Base-by-base conservation (phyloP, 2,113 vertebrate genomes). In the Sinocyclocheilus maitianheensis region DNA sequence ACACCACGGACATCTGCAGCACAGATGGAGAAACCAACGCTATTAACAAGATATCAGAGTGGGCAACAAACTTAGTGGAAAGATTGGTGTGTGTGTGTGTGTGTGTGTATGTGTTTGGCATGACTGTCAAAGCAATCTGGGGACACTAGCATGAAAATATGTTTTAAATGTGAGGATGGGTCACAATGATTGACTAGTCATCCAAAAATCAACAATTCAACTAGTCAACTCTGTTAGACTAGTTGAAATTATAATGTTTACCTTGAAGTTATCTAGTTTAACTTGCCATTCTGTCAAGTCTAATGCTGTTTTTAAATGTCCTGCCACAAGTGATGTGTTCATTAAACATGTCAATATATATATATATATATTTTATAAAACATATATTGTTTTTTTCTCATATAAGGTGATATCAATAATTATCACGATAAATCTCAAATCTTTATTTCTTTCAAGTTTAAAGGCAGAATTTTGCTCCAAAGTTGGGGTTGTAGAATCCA, bases 1-100 rank as follows among this genome's bases (percentile, higher is more conserved):
- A 91, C 89, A 89, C 87, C 90, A 87, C 58, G 88, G 90, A 90
- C 91, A 93, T 92, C 91, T 94, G 93, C 90, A 90, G 81, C 40
- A 4, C 87, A 87, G 88, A 84, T 85, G 87, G 90, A 69, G 81
- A 85, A 72, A 58, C 75, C 77, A 62, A 67, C 78, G 87, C 84
- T 84, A 86, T 83, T 80, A n/a, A 87, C 87, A 58, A 62, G 63
- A 84, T 60, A 87, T 81, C 71, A 85, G 72, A 55, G 77, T 40
- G 48, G 58, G 82, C 30, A 75, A 18, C 60, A 46, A 84, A 74
- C 83, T 34, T 74, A 51, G 14, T 1, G 5, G 30, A 65, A 30
- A 51, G 48, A 5, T 4, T 40, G 51, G 14, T 53, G 51, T 16
- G 14, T 16, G 46, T 48, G 43, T 46, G n/a, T 46, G 40, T 40